phyloP scores from a whole-genome alignment of 1,140 invertebrate species.

The Sitophilus oryzae region DNA sequence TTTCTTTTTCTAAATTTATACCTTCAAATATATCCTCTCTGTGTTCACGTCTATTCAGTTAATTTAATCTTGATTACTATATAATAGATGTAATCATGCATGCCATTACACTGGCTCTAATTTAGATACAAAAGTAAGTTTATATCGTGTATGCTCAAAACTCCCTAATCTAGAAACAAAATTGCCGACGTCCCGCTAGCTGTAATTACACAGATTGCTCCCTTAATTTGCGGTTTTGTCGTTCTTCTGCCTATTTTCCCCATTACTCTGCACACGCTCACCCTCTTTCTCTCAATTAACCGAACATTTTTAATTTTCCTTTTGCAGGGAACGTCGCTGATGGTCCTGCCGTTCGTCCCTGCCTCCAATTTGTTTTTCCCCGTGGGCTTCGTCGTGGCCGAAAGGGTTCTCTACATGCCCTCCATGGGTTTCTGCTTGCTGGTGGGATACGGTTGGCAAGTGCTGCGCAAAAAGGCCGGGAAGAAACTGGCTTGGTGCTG shows the following conservation, averaged over 20 bases:
- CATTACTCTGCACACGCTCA: not conserved
- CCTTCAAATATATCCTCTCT: no score
- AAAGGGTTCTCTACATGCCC: constrained; percentile 92
- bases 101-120: no score
- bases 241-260: no score
- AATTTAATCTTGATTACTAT: no score
- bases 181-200: not conserved
- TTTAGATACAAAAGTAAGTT: no score
- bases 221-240: not conserved
- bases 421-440: constrained; percentile 97
- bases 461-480: constrained; percentile 48
- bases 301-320: constrained; percentile 21
- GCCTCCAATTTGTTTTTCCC: constrained; percentile 96
- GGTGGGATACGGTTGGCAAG: constrained; percentile 70
- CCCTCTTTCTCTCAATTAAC: not conserved
- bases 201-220: not conserved
- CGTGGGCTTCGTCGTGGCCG: constrained; percentile 95
- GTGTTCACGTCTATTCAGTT: no score
- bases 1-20: no score
- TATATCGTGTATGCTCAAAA: no score
- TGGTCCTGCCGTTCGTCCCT: constrained; percentile 88
- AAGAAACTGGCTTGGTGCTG: constrained; percentile 58
- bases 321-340: constrained; percentile 72
- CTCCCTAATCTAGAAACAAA: not conserved
- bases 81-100: no score